These are phyloP conservation scores for Rhombomys opimus DNA, from an alignment of 2,113 vertebrate genomes.

Conservation along the genomic window DNA sequence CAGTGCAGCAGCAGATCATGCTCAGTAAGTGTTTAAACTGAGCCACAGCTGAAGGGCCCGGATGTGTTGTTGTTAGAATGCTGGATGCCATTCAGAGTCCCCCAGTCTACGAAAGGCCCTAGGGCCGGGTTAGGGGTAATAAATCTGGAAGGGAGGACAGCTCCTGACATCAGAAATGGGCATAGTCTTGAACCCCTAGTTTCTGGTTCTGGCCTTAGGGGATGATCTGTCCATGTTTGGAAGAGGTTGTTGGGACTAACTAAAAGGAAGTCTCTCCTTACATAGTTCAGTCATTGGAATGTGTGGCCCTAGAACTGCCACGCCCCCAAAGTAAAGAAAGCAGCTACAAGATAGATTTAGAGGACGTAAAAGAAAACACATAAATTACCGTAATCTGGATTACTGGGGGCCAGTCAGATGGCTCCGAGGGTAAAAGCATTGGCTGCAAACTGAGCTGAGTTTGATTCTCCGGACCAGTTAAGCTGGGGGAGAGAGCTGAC, in stretches of 20 bases:
- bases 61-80: not conserved
- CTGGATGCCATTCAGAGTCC: not conserved
- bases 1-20: too few relatives aligned
- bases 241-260: not conserved
- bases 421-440: not conserved
- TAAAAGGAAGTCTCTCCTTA: not conserved
- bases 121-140: not conserved
- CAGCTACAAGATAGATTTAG: not conserved
- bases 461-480: not conserved
- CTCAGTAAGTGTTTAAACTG: not conserved
- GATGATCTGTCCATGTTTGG: not conserved
- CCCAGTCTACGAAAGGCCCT: not conserved
- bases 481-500: not conserved
- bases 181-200: not conserved
- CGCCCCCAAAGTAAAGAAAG: not conserved
- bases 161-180: not conserved
- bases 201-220: not conserved
- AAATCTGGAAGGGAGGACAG: not conserved
- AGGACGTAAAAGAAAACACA: not conserved
- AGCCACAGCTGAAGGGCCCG: not conserved
- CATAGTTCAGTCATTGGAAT: not conserved
- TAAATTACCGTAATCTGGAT: not conserved
- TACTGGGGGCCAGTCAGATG: fast-evolving
- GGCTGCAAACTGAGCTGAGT: not conserved
- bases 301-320: not conserved